Evolutionary conservation across 2,113 vertebrate genomes (phyloP).

Genomic region (Coptodon bakossiorum): DNA sequence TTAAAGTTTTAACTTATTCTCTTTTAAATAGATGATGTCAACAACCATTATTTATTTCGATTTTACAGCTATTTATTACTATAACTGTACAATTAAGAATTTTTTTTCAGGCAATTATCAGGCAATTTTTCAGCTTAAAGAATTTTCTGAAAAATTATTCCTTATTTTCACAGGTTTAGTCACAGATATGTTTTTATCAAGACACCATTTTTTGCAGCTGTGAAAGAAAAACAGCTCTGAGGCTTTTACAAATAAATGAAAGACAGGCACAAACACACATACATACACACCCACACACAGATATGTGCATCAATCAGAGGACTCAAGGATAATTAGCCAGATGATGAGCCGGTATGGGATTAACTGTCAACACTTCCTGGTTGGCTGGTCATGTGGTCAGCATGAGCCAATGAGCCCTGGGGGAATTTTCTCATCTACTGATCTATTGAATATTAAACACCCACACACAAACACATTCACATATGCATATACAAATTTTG

Average conservation of each 20-base stretch:
- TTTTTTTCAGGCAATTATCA: accelerated
- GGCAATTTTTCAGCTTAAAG: not conserved
- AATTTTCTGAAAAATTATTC: not conserved
- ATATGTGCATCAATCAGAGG: not conserved
- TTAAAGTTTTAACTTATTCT: not conserved
- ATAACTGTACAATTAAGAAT: not conserved
- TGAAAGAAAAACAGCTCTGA: not conserved
- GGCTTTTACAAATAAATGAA: not conserved
- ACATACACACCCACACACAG: not conserved
- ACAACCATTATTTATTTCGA: not conserved
- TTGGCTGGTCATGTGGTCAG: constrained; percentile 33
- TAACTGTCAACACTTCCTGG: constrained; percentile 36
- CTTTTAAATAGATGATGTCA: not conserved
- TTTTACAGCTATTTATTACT: not conserved
- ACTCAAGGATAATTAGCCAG: constrained; percentile 21
- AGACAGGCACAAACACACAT: not conserved
- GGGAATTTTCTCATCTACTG: constrained; percentile 1
- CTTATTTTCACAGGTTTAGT: not conserved
- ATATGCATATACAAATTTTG: not conserved
- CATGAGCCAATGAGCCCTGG: constrained; percentile 18
- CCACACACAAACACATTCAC: not conserved
- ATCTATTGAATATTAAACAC: not conserved
- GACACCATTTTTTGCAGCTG: not conserved
- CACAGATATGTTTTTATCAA: not conserved
- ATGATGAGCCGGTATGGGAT: constrained; percentile 27